These are phyloP conservation scores for Melanostoma scalare DNA, from an alignment of 2,888 invertebrate species.

Conservation along the genomic window DNA sequence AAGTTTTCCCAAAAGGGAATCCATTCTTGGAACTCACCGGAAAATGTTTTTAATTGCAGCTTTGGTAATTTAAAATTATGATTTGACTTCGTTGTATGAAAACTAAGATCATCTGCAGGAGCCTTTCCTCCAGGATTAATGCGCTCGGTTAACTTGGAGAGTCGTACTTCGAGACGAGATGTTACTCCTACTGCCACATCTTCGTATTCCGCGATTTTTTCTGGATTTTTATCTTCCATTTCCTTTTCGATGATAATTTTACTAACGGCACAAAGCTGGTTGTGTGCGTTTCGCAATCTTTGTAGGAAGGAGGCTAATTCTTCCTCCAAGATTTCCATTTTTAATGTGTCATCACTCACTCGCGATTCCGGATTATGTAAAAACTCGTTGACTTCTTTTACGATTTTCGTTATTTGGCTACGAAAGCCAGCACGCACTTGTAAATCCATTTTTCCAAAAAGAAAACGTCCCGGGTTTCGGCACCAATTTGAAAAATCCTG, in stretches of 20 bases:
- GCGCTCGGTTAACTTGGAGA: not conserved
- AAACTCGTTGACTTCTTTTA: no score
- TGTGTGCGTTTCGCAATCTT: not conserved
- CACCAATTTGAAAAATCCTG: no score
- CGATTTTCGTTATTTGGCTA: no score
- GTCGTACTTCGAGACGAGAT: not conserved
- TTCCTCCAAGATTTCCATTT: not conserved
- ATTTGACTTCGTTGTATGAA: not conserved
- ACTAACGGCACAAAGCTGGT: not conserved
- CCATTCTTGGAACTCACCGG: constrained; percentile 1
- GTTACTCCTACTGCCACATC: constrained; percentile 8
- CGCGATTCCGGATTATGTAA: no score
- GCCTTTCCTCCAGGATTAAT: no score
- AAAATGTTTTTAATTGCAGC: not conserved
- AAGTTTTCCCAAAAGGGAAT: constrained; percentile 28
- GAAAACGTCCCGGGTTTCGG: no score
- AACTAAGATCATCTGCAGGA: not conserved
- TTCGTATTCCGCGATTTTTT: constrained; percentile 19
- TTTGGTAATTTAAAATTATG: not conserved
- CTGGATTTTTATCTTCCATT: constrained; percentile 8
- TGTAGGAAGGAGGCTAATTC: not conserved
- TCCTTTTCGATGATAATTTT: constrained; percentile 6
- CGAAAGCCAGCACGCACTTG: no score
- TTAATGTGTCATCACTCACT: no score
- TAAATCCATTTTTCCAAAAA: no score